Base-by-base conservation (phyloP, 2,888 invertebrate genomes). In the Pedicia rivosa region DNA sequence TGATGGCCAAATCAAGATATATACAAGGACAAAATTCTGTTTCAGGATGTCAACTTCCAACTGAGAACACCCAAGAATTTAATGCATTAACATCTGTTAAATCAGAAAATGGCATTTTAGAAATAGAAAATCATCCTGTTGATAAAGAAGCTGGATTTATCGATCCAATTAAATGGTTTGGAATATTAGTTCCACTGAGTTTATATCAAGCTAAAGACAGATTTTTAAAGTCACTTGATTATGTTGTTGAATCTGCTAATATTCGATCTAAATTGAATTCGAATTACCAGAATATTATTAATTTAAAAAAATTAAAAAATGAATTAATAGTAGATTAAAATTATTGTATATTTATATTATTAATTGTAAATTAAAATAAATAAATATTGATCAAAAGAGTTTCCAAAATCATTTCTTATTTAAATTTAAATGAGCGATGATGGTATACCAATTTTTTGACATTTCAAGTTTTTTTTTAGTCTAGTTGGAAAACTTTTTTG, bases 141-240 rank as follows among this genome's bases (percentile, higher is more conserved):
- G 43, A 67, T 50, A 54, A 66, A 52, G 47, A 51, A 3, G 46
- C 50, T 2, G 57, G 55, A 3, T 57, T 56, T 19, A 50, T 63
- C 48, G 57, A 90, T 55, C 87, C 90, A 0, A 54, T 88, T 20
- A 74, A 72, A 44, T 88, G 87, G 87, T 91, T 90, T 63, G 88
- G 88, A 9, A 71, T 86, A 26, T 59, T 91, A 24, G 82, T 87
- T 0, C 87, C 90, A 0, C 76, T 78, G 50, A 76, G 77, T 52
- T 61, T 91, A 49, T 72, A 77, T 48, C 68, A 66, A 45, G 83
- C 87, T 1, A 82, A 82, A 51, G 67, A 65, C 36, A 69, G 73
- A 48, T 91, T 84, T 52, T 72, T 74, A 48, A 74, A 73, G 47
- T 68, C 78, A 2, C 50, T 84, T 6, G 72, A 75, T 40, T 66